These are phyloP conservation scores for Entomyzon cyanotis DNA, from an alignment of 2,113 vertebrate genomes.

Conservation along the genomic window DNA sequence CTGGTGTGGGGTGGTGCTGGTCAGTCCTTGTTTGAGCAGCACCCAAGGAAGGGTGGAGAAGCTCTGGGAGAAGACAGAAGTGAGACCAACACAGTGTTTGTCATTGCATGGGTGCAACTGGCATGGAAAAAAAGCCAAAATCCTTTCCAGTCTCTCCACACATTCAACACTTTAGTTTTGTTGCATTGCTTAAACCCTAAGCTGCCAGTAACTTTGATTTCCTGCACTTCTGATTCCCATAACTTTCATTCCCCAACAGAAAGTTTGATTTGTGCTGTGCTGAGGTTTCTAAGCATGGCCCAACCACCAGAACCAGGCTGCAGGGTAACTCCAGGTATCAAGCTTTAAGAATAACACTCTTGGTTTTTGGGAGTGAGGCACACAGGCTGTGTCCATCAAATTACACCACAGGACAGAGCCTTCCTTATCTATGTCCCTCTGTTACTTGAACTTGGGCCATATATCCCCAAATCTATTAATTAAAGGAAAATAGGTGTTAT, in stretches of 20 bases:
- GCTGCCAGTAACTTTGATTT: not conserved
- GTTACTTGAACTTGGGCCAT: not conserved
- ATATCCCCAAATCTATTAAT: not conserved
- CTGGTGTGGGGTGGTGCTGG: fast-evolving
- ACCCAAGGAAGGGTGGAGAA: not conserved
- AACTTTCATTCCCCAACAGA: not conserved
- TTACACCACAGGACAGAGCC: fast-evolving
- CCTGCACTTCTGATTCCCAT: not conserved
- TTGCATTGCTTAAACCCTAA: not conserved
- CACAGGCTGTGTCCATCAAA: not conserved
- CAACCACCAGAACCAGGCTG: not conserved
- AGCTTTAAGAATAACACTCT: not conserved
- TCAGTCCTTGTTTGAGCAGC: not conserved
- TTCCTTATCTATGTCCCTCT: not conserved
- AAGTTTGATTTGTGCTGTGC: not conserved
- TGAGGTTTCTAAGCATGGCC: not conserved
- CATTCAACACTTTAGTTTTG: too few species aligned
- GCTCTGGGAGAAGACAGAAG: not conserved
- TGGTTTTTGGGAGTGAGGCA: not conserved
- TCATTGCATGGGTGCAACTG: not conserved
- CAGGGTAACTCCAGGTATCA: not conserved
- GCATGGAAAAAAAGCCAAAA: not conserved
- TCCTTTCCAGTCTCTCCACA: not conserved
- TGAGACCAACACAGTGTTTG: not conserved
- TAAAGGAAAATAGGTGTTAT: not conserved